Base-by-base conservation (phyloP, 1,140 invertebrate genomes). In the Oryctes rhinoceros region DNA sequence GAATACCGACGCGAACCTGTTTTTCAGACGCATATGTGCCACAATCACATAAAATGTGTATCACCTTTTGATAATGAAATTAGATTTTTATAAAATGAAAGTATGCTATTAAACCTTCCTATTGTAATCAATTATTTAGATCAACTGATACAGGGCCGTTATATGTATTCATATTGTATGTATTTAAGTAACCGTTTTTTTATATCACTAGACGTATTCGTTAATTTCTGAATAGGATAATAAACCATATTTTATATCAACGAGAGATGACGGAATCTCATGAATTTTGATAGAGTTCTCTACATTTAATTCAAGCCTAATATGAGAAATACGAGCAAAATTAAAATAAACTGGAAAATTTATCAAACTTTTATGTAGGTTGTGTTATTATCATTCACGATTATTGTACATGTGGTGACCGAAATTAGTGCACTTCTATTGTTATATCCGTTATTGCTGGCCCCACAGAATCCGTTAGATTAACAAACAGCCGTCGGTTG, bases 101-200 rank as follows among this genome's bases (percentile, higher is more conserved):
- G n/a, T 71, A 35, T 71, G 13, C 65, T 13, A 24, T 71, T 71
- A 71, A 71, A 71, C 35, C 53, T 59, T 71, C 35, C 65, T 71
- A 71, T 71, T 71, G 24, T 71, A 71, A 71, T 59, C 53, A 59
- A 59, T 71, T 71, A 71, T 71, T 71, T 71, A 71, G 65, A 71
- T 59, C 65, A 71, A 71, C 65, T 35, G 35, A 71, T 71, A 71
- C 65, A 71, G 65, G 65, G 65, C 65, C 35, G 11, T 30, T 71
- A 71, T 71, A 71, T 71, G 35, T 71, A 37, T 71, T 71, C 24
- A 24, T 59, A 59, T 15, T 59, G 53, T 59, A 59, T 59, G 18
- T 59, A n/a, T 59, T 59, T 59, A 59, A 18, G 49, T 59, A 59
- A 71, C 24, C 24, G 35, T 35, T 37, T 71, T n/a, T 44, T 37